Base-by-base conservation (phyloP, 2,888 invertebrate species). In the Fragum sueziense region DNA sequence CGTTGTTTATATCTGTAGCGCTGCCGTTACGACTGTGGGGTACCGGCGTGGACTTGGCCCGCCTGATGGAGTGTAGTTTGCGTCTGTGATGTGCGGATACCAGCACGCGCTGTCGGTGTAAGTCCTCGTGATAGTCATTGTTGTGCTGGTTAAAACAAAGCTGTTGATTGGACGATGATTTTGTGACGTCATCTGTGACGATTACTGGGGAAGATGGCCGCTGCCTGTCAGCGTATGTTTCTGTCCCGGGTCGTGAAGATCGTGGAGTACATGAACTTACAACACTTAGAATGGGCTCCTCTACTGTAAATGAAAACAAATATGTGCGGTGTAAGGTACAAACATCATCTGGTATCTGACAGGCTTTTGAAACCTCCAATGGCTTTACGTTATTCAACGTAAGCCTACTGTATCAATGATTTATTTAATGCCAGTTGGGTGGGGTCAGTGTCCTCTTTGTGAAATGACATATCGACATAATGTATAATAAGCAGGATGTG, bases 81-180 rank as follows among this genome's bases (percentile, higher is more conserved):
- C 79, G 73, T n/a, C 85, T 73, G 33, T 85, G 82, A 47, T 85
- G 78, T 1, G 85, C 85, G 29, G 85, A 85, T 17, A 83, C 79
- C 37, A 83, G 76, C 14, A 85, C 85, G 17, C 85, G 57, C 65
- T 85, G 83, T 22, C 85, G 69, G 47, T 85, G 83, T 1, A 83
- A 62, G 41, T 83, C 85, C 29, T 85, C 85, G 14, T 73, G 70
- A 27, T 74, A 83, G 47, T 85, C 83, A 17, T 73, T 74, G 22
- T 84, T 76, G 59, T 76, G 84, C n/a, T 74, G 69, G 62, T 80
- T 84, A 57, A 84, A 81, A 52, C 76, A 79, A 9, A 79, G 51
- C 25, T 51, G 27, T 17, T 74, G 37, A 7, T 76, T 79, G 4
- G 80, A 74, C 4, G 79, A 72, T 3, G 74, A 41, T 59, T 79